These are phyloP conservation scores for Magallana nippona DNA, from an alignment of 2,888 invertebrate genomes.

Conservation along the genomic window DNA sequence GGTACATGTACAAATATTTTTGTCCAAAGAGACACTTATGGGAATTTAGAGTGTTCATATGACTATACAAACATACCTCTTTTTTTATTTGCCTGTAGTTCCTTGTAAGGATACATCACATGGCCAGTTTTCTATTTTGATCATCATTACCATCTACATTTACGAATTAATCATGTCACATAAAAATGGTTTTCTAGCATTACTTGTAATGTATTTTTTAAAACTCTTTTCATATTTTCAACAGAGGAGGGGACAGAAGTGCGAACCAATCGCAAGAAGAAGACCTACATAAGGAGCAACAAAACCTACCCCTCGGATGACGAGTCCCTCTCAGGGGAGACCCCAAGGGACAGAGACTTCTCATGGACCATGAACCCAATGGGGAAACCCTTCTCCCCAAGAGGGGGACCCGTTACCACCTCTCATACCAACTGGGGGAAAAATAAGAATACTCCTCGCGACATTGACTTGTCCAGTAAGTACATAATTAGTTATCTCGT, in stretches of 20 bases:
- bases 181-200: no score
- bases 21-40: no score
- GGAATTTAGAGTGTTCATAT: no score
- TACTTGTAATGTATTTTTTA: no score
- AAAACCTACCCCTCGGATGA: conserved; percentile 64
- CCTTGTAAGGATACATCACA: no score
- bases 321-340: conserved; percentile 52
- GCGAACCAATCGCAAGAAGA: conserved; percentile 53
- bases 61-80: no score
- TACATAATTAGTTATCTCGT: background rate
- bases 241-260: conserved; percentile 33
- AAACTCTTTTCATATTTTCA: background rate
- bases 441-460: background rate
- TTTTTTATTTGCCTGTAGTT: no score
- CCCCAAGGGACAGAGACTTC: conserved; percentile 36
- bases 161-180: no score
- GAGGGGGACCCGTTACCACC: background rate
- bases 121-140: no score
- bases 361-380: conserved; percentile 48
- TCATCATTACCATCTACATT: no score
- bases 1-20: no score
- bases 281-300: conserved; percentile 61
- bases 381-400: conserved; percentile 24
- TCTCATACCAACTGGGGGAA: conserved; percentile 26
- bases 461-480: conserved; percentile 15